Base-by-base conservation (phyloP, 2,888 invertebrate genomes). In the Orgyia antiqua region DNA sequence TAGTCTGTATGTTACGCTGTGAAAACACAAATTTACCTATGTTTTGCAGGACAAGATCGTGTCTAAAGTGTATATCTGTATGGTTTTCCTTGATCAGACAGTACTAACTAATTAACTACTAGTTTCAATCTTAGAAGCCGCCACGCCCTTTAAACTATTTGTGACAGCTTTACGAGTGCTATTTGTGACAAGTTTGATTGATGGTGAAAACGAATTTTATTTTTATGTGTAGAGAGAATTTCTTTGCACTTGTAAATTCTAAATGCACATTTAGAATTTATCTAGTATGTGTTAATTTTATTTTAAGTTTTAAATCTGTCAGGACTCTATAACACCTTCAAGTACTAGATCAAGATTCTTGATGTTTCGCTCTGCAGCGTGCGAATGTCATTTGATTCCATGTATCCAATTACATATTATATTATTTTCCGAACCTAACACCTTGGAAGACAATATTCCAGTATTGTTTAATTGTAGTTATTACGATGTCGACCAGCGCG, bases 351-450 rank as follows among this genome's bases (percentile, higher is more conserved):
- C 53, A n/a, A n/a, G n/a, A n/a, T n/a, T n/a, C n/a, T n/a, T n/a
- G n/a, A n/a, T 56, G 41, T 80, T 79, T 68, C 80, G 80, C 68
- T 78, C 72, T 58, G 45, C 48, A 65, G 79, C 70, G 58, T 75
- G 72, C 68, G 73, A 72, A 61, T 59, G 78, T 58, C 66, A 83
- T 58, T 45, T 36, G 70, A 83, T 74, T 15, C 66, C 47, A 30
- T 40, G 33, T 68, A 59, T 82, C 68, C 45, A 35, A 51, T 84
- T 77, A 74, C 83, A 23, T 41, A 58, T n/a, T n/a, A 15, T 83
- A 77, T 83, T 60, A 66, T 52, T 68, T 80, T 66, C 70, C 50
- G 70, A 73, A 74, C 58, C 39, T 51, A 57, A 76, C 59, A 76
- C 71, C 65, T 44, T 43, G 47, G 44, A 29, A 34, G 33, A 30